Evolutionary conservation across 2,888 invertebrate genomes (phyloP).

Genomic region (Temnothorax ravouxi): DNA sequence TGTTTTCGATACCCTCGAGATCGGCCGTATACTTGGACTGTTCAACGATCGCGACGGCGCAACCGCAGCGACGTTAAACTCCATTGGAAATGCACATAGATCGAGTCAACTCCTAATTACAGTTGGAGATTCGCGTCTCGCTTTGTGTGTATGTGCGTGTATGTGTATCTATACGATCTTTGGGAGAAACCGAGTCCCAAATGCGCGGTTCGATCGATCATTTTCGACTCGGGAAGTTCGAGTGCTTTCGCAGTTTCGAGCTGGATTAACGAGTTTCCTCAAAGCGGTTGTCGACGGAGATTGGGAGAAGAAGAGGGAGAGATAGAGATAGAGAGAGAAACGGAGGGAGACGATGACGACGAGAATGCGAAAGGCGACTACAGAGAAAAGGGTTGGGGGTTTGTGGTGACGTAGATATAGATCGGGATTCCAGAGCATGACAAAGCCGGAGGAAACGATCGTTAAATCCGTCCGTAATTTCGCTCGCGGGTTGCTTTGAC

Average conservation of each 20-base stretch:
- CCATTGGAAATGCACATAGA: slow-evolving; percentile 47
- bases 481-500: slow-evolving; percentile 68
- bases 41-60: slow-evolving; percentile 20
- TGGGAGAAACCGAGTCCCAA: slow-evolving; percentile 54
- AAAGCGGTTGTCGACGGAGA: slow-evolving; percentile 68
- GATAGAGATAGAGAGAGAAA: slow-evolving; percentile 49
- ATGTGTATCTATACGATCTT: slow-evolving; percentile 53
- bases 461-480: slow-evolving; percentile 73
- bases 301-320: slow-evolving; percentile 40
- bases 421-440: slow-evolving; percentile 73
- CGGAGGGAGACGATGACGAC: slow-evolving; percentile 53
- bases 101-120: slow-evolving; percentile 70
- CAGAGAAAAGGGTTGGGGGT: slow-evolving; percentile 29
- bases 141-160: not conserved
- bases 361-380: slow-evolving; percentile 41
- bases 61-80: slow-evolving; percentile 52
- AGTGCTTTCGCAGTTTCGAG: slow-evolving; percentile 77
- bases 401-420: slow-evolving; percentile 54
- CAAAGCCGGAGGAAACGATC: slow-evolving; percentile 74
- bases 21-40: not conserved
- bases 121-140: slow-evolving; percentile 51
- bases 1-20: not conserved
- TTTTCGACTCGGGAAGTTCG: slow-evolving; percentile 75
- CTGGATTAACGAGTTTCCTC: slow-evolving; percentile 79
- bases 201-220: slow-evolving; percentile 73